Conservation (phyloP, 2,888 invertebrate species). For the Luperina nickerlii region DNA sequence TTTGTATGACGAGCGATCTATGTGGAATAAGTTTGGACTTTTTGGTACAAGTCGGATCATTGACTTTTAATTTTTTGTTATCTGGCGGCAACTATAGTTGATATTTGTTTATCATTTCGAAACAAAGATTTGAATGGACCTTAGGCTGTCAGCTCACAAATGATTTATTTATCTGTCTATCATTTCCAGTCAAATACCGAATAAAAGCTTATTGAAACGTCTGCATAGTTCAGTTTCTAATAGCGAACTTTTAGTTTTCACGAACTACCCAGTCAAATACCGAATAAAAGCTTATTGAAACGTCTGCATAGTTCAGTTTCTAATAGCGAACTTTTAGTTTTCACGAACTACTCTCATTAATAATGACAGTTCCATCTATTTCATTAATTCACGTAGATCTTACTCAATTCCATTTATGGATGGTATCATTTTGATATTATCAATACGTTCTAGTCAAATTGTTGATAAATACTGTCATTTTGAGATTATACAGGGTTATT, state of each 20-base stretch:
- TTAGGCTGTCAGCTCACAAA: neutral
- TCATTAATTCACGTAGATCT: neutral
- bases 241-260: neutral
- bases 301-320: conserved; percentile 10
- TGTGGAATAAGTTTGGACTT: too few species aligned
- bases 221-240: conserved; percentile 9
- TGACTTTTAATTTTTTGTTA: too few species aligned
- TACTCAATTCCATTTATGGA: conserved; percentile 3
- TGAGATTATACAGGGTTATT: neutral
- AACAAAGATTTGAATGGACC: too few species aligned
- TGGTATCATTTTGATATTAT: neutral
- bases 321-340: neutral
- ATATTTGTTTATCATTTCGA: too few species aligned
- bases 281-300: conserved; percentile 16
- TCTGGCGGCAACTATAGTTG: too few species aligned
- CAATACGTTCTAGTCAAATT: neutral
- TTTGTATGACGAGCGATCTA: too few species aligned
- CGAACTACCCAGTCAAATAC: too few species aligned
- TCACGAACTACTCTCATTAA: neutral
- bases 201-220: conserved; percentile 14
- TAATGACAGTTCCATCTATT: conserved; percentile 5
- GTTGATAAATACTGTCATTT: neutral
- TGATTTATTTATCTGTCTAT: neutral
- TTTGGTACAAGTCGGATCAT: too few species aligned
- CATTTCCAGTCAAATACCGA: too few species aligned